A percentile compares a stretch with the other conserved stretches of the same genome.
phyloP scores from a whole-genome alignment of 2,797 vertebrate species.

The Accipiter minullus region DNA sequence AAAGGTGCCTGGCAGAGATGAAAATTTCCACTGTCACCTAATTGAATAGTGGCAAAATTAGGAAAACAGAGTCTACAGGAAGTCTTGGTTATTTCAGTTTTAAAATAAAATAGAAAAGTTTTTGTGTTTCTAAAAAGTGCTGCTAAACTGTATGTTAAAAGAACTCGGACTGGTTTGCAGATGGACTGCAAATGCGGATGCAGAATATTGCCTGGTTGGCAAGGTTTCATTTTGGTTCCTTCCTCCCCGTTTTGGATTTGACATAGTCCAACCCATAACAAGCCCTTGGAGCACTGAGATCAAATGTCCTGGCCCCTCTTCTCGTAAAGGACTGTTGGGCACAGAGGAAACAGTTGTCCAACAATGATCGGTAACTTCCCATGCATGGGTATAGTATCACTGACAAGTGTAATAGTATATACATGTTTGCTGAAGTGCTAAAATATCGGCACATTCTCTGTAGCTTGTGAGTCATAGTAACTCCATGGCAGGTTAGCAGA shows the following conservation, averaged over 20 bases:
- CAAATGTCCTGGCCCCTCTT: background rate
- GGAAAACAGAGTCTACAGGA: background rate
- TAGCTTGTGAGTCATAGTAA: background rate
- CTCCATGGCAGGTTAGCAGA: background rate
- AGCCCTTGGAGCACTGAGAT: background rate
- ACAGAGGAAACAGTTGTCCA: background rate
- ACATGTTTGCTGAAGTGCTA: background rate
- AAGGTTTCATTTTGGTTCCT: background rate
- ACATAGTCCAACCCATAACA: fast-evolving
- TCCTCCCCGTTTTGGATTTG: background rate
- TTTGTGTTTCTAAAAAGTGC: background rate
- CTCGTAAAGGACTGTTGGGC: background rate
- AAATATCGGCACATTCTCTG: background rate
- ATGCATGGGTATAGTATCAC: too few species aligned
- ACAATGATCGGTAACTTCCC: background rate
- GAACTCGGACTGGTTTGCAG: background rate
- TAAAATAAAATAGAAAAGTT: background rate
- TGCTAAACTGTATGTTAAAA: background rate
- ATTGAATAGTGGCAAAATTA: background rate
- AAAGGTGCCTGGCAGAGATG: background rate
- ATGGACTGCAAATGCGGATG: background rate
- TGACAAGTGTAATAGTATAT: background rate
- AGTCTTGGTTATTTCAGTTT: background rate
- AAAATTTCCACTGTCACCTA: background rate
- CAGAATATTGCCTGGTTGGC: background rate